Conservation (phyloP, 2,113 vertebrate genomes). For the Cephalopterus ornatus region DNA sequence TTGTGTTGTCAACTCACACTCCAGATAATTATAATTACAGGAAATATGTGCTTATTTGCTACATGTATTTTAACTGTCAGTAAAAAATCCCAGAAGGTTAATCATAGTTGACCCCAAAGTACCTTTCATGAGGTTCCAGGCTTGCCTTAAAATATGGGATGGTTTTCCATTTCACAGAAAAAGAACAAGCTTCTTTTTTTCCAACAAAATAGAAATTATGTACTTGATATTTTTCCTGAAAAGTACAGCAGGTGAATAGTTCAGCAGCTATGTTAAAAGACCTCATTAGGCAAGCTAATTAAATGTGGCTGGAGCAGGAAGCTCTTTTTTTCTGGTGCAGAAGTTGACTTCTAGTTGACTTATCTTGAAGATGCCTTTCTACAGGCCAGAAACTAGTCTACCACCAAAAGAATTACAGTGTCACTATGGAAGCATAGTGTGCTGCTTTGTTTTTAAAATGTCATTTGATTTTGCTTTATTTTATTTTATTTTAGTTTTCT, state of each 20-base stretch:
- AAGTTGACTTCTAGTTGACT: neutral
- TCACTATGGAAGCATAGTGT: neutral
- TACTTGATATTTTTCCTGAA: conserved; percentile 1
- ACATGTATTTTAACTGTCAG: neutral
- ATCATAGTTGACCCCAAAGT: neutral
- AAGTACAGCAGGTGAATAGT: conserved; percentile 1
- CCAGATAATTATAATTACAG: neutral
- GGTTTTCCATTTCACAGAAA: neutral
- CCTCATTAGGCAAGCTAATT: neutral
- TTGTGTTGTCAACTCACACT: neutral
- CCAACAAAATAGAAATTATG: neutral
- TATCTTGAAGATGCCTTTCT: neutral
- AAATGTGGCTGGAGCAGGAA: neutral
- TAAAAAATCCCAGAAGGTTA: neutral
- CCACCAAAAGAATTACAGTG: neutral
- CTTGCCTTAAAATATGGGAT: neutral
- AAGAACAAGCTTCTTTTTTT: neutral
- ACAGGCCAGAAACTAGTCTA: neutral
- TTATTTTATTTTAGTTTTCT: neutral
- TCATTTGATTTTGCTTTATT: neutral
- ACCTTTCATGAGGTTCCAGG: neutral
- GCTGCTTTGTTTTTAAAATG: neutral
- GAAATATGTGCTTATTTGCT: neutral
- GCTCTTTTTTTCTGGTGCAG: neutral
- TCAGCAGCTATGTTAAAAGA: conserved; percentile 24